Percentiles rank a stretch among this genome's conserved stretches.
Conservation (phyloP, 2,113 vertebrate genomes). For the Uropsilus gracilis region DNA sequence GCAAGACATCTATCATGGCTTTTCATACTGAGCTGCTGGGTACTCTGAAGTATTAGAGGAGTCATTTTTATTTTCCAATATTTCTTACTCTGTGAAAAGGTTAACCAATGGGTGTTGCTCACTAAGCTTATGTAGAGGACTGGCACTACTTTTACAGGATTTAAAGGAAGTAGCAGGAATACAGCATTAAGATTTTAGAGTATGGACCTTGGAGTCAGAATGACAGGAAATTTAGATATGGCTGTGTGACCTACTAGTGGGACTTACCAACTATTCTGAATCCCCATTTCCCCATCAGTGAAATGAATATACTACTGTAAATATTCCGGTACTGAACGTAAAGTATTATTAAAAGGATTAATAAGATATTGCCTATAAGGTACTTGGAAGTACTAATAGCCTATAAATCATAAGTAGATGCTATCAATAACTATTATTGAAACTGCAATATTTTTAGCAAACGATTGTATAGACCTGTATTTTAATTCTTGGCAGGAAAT, state of each 20-base stretch:
- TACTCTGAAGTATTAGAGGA: background rate
- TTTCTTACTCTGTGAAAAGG: background rate
- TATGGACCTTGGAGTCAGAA: background rate
- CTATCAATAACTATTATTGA: background rate
- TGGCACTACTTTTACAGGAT: background rate
- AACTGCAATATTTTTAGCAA: background rate
- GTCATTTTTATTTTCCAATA: background rate
- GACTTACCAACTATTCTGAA: background rate
- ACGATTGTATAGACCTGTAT: background rate
- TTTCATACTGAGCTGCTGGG: background rate
- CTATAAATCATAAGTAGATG: background rate
- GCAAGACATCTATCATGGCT: background rate
- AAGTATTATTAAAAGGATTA: background rate
- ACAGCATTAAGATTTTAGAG: background rate
- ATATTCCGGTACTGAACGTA: background rate
- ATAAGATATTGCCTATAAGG: background rate
- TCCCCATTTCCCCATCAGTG: background rate
- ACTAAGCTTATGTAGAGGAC: background rate
- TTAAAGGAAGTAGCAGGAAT: background rate
- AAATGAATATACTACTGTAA: background rate
- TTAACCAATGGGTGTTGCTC: background rate
- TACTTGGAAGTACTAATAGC: background rate
- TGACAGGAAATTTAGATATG: background rate
- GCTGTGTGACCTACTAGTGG: background rate
- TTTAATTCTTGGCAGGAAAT: constrained; percentile 9